Evolutionary conservation across 1,140 invertebrate genomes (phyloP).

Genomic region (Phymorhynchus buccinoides): DNA sequence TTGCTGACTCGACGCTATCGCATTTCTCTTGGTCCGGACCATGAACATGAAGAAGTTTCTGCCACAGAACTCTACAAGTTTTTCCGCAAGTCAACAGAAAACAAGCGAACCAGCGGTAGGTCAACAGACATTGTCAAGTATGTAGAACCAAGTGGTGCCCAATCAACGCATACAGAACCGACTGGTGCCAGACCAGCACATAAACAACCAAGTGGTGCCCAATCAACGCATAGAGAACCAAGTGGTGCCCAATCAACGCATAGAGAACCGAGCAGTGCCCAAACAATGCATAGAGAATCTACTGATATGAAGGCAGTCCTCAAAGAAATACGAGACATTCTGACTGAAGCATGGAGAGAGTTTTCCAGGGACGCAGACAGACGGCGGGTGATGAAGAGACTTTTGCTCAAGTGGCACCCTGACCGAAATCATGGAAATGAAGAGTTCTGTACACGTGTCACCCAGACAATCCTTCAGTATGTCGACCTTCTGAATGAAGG

Average conservation of each 20-base stretch:
- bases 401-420: constrained; percentile 69
- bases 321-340: constrained; percentile 47
- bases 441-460: constrained; percentile 58
- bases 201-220: too few species aligned
- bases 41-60: constrained; percentile 38
- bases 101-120: not conserved
- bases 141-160: not conserved
- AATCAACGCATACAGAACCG: too few species aligned
- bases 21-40: constrained; percentile 55
- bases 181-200: too few species aligned
- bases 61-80: constrained; percentile 50
- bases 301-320: constrained; percentile 37
- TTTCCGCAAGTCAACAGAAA: not conserved
- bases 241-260: too few species aligned
- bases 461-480: constrained; percentile 53
- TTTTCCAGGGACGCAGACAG: constrained; percentile 51
- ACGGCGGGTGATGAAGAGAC: constrained; percentile 61
- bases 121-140: not conserved
- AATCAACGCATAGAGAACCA: too few species aligned
- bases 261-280: too few species aligned
- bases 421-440: constrained; percentile 67
- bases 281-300: too few species aligned
- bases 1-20: constrained; percentile 45
- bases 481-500: constrained; percentile 51
- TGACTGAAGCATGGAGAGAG: constrained; percentile 53